Percentiles rank a stretch among this genome's conserved stretches.
Evolutionary conservation across 1,140 invertebrate species (phyloP).

Genomic region (Nymphalis io): DNA sequence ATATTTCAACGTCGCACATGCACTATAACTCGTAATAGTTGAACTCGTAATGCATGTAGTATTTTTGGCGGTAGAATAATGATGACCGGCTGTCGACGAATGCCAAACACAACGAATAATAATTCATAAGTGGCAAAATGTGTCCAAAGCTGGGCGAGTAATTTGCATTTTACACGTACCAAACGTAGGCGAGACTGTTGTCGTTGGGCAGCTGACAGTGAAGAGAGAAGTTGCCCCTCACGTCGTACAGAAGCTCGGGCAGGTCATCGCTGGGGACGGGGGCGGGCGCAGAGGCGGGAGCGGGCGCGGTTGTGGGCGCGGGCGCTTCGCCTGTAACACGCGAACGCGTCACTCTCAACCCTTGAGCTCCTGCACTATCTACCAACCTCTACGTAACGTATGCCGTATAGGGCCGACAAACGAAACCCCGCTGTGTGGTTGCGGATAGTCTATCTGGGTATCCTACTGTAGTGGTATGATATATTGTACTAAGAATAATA

Average conservation of each 20-base stretch:
- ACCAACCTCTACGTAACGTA: constrained; percentile 6
- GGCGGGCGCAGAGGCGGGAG: constrained; percentile 82
- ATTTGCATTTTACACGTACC: constrained; percentile 29
- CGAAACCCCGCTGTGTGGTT: too few species aligned
- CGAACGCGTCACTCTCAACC: constrained; percentile 24
- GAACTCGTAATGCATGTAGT: too few species aligned
- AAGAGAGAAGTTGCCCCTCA: constrained; percentile 45
- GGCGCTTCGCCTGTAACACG: constrained; percentile 38
- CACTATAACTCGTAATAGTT: too few species aligned
- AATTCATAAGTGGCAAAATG: too few species aligned
- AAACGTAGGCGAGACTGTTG: constrained; percentile 37
- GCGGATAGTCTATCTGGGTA: too few species aligned
- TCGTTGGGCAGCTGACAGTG: constrained; percentile 40
- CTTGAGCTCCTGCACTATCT: constrained; percentile 25
- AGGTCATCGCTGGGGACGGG: constrained; percentile 17
- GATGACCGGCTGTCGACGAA: too few species aligned
- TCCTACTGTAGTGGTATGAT: too few species aligned
- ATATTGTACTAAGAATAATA: too few species aligned
- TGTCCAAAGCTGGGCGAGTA: too few species aligned
- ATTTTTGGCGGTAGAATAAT: too few species aligned
- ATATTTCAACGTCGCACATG: too few species aligned
- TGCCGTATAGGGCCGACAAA: not conserved
- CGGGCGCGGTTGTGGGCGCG: constrained; percentile 32
- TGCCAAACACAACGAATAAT: too few species aligned
- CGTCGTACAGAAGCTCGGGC: constrained; percentile 44